phyloP scores from a whole-genome alignment of 2,797 vertebrate genomes.

The Trichosurus vulpecula region DNA sequence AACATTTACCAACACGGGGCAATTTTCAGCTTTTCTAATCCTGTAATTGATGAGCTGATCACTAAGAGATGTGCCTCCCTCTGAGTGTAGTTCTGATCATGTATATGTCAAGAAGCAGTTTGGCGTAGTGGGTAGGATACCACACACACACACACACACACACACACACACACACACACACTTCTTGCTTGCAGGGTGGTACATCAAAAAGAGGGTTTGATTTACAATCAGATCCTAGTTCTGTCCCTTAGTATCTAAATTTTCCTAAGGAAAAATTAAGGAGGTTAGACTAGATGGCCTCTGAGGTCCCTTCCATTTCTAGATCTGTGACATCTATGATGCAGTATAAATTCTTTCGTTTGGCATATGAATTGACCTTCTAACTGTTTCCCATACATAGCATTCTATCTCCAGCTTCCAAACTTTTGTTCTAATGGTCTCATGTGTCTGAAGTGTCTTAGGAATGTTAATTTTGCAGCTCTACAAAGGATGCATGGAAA shows the following conservation, averaged over 20 bases:
- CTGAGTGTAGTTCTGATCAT: not conserved
- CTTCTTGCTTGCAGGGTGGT: not conserved
- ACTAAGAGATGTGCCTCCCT: not conserved
- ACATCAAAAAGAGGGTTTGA: not conserved
- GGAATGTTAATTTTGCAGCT: not conserved
- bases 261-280: not conserved
- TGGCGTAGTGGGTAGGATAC: not conserved
- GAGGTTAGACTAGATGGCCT: not conserved
- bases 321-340: not conserved
- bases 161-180: not conserved
- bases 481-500: not conserved
- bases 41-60: not conserved
- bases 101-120: not conserved
- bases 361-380: not conserved
- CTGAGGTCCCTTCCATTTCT: not conserved
- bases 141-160: not conserved
- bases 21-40: not conserved
- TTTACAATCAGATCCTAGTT: not conserved
- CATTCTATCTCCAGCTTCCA: not conserved
- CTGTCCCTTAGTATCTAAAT: not conserved
- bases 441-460: not conserved
- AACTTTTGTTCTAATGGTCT: not conserved
- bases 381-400: not conserved
- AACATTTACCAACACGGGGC: not conserved
- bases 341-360: not conserved